Evolutionary conservation across 2,113 vertebrate genomes (phyloP).

Genomic region (Rallus limicola): DNA sequence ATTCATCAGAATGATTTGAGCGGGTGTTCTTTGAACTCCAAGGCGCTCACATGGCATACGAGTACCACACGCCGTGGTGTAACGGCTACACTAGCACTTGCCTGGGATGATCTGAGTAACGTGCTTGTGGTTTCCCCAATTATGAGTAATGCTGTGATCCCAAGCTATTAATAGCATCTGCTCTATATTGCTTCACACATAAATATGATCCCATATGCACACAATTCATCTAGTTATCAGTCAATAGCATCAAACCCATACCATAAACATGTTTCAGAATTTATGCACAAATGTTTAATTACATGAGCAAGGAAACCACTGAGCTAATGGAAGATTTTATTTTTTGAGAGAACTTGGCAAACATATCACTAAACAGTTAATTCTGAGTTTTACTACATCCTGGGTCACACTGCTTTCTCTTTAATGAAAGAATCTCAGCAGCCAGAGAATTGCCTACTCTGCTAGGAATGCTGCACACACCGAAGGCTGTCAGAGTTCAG

Average conservation of each 20-base stretch:
- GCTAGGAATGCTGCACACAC: neutral
- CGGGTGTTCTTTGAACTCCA: neutral
- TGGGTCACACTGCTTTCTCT: neutral
- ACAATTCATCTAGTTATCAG: neutral
- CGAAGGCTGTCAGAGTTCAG: neutral
- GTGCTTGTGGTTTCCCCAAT: neutral
- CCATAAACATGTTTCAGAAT: neutral
- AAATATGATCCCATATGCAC: neutral
- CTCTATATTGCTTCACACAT: neutral
- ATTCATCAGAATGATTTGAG: neutral
- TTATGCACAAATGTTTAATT: neutral
- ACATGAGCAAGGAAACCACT: neutral
- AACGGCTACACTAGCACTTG: neutral
- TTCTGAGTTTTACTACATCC: neutral
- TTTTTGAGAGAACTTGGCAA: neutral
- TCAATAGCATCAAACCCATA: neutral
- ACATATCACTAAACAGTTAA: neutral
- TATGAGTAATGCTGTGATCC: neutral
- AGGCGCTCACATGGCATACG: neutral
- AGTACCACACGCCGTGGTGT: neutral
- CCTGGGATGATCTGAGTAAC: neutral
- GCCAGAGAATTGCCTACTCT: neutral
- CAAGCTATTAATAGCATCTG: neutral
- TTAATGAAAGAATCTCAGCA: neutral
- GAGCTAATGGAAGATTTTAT: neutral